These are phyloP conservation scores for Colletes collaris DNA, from an alignment of 2,888 invertebrate genomes.

Conservation along the genomic window DNA sequence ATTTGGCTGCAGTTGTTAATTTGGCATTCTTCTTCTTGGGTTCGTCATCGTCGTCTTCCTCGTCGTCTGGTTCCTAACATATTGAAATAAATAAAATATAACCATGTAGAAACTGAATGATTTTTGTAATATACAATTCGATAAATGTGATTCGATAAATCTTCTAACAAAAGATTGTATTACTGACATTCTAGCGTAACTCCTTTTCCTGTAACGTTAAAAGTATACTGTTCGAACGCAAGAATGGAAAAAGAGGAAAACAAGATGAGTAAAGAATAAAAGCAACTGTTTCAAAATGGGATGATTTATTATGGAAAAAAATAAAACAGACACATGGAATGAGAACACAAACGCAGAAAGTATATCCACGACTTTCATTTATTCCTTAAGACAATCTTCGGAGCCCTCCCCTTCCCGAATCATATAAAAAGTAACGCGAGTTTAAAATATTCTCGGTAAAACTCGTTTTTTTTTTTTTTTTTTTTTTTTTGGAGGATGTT, in stretches of 20 bases:
- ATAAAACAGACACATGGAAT: slow-evolving; percentile 63
- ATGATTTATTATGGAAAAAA: slow-evolving; percentile 77
- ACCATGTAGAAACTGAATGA: slow-evolving; percentile 15
- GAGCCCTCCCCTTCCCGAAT: slow-evolving; percentile 39
- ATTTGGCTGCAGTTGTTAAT: slow-evolving; percentile 88
- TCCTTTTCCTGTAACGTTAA: not conserved
- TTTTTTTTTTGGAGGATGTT: slow-evolving; percentile 43
- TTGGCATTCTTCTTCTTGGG: slow-evolving; percentile 92
- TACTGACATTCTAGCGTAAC: slow-evolving; percentile 49
- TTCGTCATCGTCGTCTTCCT: slow-evolving; percentile 90
- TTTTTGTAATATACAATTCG: not conserved
- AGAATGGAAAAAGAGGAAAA: slow-evolving; percentile 64
- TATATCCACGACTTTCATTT: slow-evolving; percentile 56
- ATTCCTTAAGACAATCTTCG: slow-evolving; percentile 47
- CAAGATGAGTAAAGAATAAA: slow-evolving; percentile 69
- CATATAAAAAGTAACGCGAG: slow-evolving; percentile 39
- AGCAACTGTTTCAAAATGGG: slow-evolving; percentile 69
- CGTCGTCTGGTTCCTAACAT: slow-evolving; percentile 86
- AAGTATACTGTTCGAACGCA: slow-evolving; percentile 1
- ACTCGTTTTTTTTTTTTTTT: slow-evolving; percentile 3
- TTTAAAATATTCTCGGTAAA: slow-evolving; percentile 54
- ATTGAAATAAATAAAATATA: slow-evolving; percentile 66
- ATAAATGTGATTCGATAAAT: not conserved
- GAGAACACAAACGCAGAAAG: slow-evolving; percentile 58
- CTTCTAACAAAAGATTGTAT: slow-evolving; percentile 48